These are phyloP conservation scores for Sesamia nonagrioides DNA, from an alignment of 1,140 invertebrate genomes.

Conservation along the genomic window DNA sequence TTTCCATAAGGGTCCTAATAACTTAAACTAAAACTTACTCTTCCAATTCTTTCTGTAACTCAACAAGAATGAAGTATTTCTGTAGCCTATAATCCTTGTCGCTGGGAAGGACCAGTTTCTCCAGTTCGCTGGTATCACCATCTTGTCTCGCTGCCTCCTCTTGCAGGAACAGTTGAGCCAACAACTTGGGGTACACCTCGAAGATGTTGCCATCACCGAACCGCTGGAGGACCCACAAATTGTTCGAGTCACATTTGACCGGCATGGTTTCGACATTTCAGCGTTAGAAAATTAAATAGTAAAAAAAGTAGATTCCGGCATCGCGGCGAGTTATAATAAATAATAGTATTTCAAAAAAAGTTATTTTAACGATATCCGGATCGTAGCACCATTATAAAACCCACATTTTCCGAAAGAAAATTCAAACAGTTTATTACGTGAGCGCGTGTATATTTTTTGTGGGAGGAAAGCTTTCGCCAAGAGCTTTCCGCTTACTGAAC, in stretches of 20 bases:
- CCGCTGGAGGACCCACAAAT: slow-evolving; percentile 86
- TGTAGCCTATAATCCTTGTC: slow-evolving; percentile 91
- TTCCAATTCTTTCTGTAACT: slow-evolving; percentile 88
- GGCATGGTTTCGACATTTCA: slow-evolving; percentile 64
- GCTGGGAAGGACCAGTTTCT: slow-evolving; percentile 89
- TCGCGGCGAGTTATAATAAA: too few species aligned
- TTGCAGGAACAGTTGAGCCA: slow-evolving; percentile 82
- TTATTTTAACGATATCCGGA: not conserved
- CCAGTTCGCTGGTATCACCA: slow-evolving; percentile 79
- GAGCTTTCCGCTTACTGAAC: slow-evolving; percentile 69
- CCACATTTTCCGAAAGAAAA: not conserved
- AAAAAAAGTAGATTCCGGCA: not conserved
- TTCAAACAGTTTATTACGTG: not conserved
- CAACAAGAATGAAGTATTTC: slow-evolving; percentile 92
- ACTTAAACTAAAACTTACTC: slow-evolving; percentile 60
- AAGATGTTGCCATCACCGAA: slow-evolving; percentile 86
- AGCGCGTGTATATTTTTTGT: slow-evolving; percentile 26
- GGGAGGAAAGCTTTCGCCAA: slow-evolving; percentile 60
- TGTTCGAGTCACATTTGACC: slow-evolving; percentile 78
- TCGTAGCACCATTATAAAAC: not conserved
- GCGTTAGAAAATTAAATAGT: slow-evolving; percentile 3
- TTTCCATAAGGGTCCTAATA: not conserved
- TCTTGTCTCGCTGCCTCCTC: slow-evolving; percentile 81
- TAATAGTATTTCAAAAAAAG: not conserved
- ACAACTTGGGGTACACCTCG: slow-evolving; percentile 82